These are phyloP conservation scores for Eupithecia pulchellata DNA, from an alignment of 2,888 invertebrate genomes.

Conservation along the genomic window DNA sequence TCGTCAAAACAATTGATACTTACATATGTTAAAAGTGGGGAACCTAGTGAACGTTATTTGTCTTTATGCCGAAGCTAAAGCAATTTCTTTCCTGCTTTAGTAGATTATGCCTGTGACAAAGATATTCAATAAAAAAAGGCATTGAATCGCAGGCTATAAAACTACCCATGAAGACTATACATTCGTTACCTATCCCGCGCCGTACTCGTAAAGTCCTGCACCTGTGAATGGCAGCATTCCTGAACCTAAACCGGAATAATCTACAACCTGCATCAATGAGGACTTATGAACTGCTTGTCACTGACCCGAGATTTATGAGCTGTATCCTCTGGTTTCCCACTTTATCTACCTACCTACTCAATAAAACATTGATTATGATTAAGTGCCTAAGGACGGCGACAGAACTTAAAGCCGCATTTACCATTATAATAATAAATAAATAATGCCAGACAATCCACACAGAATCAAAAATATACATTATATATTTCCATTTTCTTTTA, in stretches of 20 bases:
- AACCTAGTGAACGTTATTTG: neutral
- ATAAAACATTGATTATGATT: constrained; percentile 8
- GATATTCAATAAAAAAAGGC: neutral
- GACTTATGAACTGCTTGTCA: constrained; percentile 15
- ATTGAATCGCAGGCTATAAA: neutral
- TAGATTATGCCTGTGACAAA: neutral
- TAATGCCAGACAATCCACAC: no score
- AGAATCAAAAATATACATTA: no score
- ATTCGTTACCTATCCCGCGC: constrained; percentile 13
- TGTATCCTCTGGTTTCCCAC: constrained; percentile 20
- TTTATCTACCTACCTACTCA: constrained; percentile 3
- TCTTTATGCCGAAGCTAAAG: neutral
- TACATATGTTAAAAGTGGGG: no score
- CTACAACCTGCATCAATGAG: constrained; percentile 22
- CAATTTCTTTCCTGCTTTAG: neutral
- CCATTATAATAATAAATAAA: no score
- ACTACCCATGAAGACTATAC: neutral
- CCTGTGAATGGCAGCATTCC: constrained; percentile 21
- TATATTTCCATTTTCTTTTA: neutral
- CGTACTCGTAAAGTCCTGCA: constrained; percentile 7
- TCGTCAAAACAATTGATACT: no score
- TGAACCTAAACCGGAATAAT: constrained; percentile 29
- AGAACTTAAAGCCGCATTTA: neutral
- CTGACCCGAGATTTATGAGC: constrained; percentile 23
- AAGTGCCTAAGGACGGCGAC: neutral